Conservation (phyloP, 2,797 vertebrate genomes). For the Enteromius trimaculatus region DNA sequence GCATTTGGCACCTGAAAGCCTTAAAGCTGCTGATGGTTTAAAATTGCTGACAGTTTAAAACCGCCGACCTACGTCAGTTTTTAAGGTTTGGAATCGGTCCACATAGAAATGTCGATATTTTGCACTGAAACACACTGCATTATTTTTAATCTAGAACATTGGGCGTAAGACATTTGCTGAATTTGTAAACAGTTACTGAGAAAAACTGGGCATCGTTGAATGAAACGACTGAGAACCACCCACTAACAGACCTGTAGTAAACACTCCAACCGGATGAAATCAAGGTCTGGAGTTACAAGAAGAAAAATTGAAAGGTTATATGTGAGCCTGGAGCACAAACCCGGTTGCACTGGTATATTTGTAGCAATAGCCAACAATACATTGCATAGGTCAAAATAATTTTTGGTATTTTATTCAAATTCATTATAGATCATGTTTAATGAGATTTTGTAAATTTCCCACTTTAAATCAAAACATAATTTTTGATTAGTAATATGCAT, state of each 20-base stretch:
- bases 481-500: too few relatives aligned
- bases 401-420: too few relatives aligned
- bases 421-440: too few relatives aligned
- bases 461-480: too few relatives aligned
- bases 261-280: too few relatives aligned
- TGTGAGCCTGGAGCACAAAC: too few relatives aligned
- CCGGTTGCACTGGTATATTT: too few relatives aligned
- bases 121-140: neutral
- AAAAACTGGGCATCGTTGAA: neutral
- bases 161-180: neutral
- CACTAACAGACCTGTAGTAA: neutral
- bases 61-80: neutral
- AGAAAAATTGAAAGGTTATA: too few relatives aligned
- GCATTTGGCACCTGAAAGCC: neutral
- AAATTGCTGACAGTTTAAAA: constrained; percentile 17
- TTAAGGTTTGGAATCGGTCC: neutral
- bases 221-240: neutral
- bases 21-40: constrained; percentile 13
- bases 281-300: too few relatives aligned
- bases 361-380: too few relatives aligned
- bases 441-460: too few relatives aligned
- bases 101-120: neutral
- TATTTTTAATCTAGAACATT: neutral
- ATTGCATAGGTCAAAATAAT: too few relatives aligned
- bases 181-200: neutral